phyloP scores from a whole-genome alignment of 2,797 vertebrate genomes.

The Sebastes melanostomus region DNA sequence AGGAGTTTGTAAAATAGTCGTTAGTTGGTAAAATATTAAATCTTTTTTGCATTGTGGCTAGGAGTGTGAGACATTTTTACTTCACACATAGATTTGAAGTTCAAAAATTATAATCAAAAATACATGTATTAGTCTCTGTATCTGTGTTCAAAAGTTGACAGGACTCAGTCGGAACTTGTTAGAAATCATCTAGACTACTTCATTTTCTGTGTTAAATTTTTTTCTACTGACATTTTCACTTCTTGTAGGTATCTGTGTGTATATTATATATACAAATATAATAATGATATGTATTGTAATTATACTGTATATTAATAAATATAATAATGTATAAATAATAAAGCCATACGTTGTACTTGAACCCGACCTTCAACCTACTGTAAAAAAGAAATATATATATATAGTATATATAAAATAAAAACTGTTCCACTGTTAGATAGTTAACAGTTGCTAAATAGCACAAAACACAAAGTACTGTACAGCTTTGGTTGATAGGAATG shows the following conservation, averaged over 20 bases:
- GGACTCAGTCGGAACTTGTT: background rate
- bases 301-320: too few relatives aligned
- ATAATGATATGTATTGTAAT: too few relatives aligned
- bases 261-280: background rate
- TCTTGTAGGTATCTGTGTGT: background rate
- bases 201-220: background rate
- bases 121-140: background rate
- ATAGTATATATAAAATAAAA: background rate
- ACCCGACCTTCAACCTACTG: background rate
- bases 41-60: too few relatives aligned
- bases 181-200: background rate
- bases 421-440: background rate
- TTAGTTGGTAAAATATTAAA: too few relatives aligned
- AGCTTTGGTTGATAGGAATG: background rate
- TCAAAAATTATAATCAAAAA: too few relatives aligned
- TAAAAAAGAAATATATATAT: background rate
- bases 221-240: background rate
- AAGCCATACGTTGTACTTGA: background rate
- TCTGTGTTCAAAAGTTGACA: background rate
- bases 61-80: too few relatives aligned
- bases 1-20: too few relatives aligned
- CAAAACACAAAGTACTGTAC: background rate
- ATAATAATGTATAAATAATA: background rate
- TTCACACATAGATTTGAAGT: too few relatives aligned
- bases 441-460: background rate